Base-by-base conservation (phyloP, 64 coral and sea anemone genomes). In the Orbicella faveolata region DNA sequence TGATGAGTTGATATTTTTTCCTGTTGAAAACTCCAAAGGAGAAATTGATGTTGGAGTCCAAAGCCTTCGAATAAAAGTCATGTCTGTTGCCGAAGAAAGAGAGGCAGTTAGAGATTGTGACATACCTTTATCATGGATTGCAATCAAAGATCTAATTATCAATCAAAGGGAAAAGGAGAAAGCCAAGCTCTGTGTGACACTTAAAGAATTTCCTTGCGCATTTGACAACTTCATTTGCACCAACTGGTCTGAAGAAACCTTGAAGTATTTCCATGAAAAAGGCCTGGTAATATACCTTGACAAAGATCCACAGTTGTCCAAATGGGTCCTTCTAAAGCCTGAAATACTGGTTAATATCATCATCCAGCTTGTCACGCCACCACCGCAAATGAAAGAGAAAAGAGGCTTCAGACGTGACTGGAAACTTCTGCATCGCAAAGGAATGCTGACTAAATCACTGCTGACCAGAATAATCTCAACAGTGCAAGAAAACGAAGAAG, bases 231-330 rank as follows among this genome's bases (percentile, higher is more conserved):
- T n/a, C 23, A 69, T 69, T 69, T 25, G n/a, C 66, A 90, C 33
- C 18, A 2, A 44, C 10, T 95, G 76, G 83, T 75, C 89, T 61
- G 19, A 34, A 33, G 93, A 95, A 57, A 79, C 88, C 76, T 61
- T 95, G 33, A 33, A 95, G 59, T 95, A 95, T 63, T 95, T 95
- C 52, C 89, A 95, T 39, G 66, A 62, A n/a, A 91, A 88, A 63
- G 89, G 94, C 1, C 86, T 95, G 23, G 76, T 95, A 0, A 92
- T 95, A 48, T 92, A 91, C 44, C 52, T 95, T 9, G 73, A 88
- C 19, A 51, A 64, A 66, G 89, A 92, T 52, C 44, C 63, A 8
- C 77, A 86, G 15, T 19, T 90, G 65, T 94, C 76, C 2, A 91
- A 83, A 11, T 91, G 84, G 30, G 30, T 30, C 0, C 30, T 30